A percentile compares a stretch with the other conserved stretches of the same genome.
Evolutionary conservation across 2,113 vertebrate species (phyloP).

Genomic region (Fulica atra): DNA sequence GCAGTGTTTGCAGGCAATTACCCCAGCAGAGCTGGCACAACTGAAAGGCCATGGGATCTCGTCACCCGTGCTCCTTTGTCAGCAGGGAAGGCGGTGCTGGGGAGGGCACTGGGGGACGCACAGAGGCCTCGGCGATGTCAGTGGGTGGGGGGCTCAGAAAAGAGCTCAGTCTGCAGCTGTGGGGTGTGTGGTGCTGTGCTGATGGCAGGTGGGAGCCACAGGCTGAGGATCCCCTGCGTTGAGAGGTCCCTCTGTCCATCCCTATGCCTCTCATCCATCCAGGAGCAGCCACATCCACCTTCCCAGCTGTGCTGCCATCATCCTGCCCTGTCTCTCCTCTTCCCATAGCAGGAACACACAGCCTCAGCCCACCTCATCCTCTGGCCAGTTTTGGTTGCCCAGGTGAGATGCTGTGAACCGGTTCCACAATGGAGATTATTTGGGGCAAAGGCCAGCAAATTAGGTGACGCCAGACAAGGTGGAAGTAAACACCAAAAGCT

Average conservation of each 20-base stretch:
- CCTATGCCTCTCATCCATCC: neutral
- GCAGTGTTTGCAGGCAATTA: slow-evolving; percentile 19
- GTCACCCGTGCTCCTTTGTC: neutral
- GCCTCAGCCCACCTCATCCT: neutral
- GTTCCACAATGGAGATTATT: neutral
- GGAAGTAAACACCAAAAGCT: neutral
- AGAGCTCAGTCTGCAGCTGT: accelerated
- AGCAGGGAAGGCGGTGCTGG: accelerated
- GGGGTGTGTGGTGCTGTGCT: neutral
- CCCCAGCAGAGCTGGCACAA: neutral
- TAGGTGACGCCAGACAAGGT: neutral
- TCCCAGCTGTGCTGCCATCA: neutral
- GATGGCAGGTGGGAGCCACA: neutral
- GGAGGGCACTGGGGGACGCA: neutral
- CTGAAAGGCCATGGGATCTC: neutral
- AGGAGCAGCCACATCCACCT: neutral
- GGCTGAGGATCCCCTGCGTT: neutral
- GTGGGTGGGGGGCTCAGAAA: neutral
- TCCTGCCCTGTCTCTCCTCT: neutral
- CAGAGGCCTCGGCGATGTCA: neutral
- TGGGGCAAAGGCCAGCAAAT: neutral
- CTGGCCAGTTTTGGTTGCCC: neutral
- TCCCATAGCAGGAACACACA: neutral
- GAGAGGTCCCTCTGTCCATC: neutral
- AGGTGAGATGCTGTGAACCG: neutral